Conservation (phyloP, 1,140 invertebrate genomes). For the Vollenhovia emeryi region DNA sequence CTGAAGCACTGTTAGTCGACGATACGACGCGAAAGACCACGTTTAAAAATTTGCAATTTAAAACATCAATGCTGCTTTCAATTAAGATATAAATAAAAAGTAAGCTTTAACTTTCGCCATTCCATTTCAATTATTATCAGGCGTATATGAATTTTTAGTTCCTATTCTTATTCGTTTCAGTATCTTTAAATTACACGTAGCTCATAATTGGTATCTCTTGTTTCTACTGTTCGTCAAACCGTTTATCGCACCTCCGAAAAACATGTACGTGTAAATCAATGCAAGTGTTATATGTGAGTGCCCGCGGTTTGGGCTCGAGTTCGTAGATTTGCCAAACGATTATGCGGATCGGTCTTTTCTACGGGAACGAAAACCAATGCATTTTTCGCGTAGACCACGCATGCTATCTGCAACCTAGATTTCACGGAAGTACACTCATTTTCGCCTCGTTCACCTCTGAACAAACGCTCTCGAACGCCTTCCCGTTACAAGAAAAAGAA, state of each 20-base stretch:
- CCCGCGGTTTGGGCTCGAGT: not conserved
- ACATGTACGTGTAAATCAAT: not conserved
- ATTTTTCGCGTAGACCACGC: slow-evolving; percentile 2
- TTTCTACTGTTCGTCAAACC: not conserved
- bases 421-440: slow-evolving; percentile 31
- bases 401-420: slow-evolving; percentile 31
- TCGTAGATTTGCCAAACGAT: not conserved
- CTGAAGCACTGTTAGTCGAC: not conserved
- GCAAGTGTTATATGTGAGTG: not conserved
- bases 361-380: not conserved
- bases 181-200: not conserved
- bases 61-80: not conserved
- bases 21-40: not conserved
- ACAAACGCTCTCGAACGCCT: slow-evolving; percentile 41
- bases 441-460: slow-evolving; percentile 4
- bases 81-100: not conserved
- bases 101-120: not conserved
- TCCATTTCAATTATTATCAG: not conserved
- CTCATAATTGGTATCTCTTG: not conserved
- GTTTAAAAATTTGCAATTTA: not conserved
- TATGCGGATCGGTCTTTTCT: not conserved
- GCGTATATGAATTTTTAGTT: not conserved
- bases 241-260: not conserved
- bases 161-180: not conserved
- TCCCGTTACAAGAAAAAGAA: slow-evolving; percentile 14